Percentiles rank a stretch among this genome's conserved stretches.
Conservation (phyloP, 2,888 invertebrate genomes). For the Cryptophagus acutangulus region DNA sequence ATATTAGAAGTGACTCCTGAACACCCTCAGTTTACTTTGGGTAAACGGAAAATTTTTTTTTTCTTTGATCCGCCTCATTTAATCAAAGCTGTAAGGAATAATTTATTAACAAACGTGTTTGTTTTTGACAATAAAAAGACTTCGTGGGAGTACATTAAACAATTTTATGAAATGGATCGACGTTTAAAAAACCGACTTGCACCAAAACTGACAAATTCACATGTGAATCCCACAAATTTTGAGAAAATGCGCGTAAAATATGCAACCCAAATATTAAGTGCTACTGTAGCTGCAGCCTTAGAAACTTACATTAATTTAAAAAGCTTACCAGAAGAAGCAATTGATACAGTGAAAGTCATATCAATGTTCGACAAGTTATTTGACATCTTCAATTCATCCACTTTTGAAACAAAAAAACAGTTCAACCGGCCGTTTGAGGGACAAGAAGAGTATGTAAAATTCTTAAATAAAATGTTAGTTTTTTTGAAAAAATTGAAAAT, state of each 20-base stretch:
- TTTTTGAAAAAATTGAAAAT: conserved; percentile 12
- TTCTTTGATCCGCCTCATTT: conserved; percentile 17
- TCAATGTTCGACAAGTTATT: conserved; percentile 16
- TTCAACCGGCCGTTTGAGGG: conserved; percentile 13
- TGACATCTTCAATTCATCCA: conserved; percentile 18
- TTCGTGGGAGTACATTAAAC: conserved; percentile 17
- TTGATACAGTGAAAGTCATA: conserved; percentile 14
- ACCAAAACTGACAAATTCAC: conserved; percentile 22
- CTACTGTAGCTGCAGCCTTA: conserved; percentile 19
- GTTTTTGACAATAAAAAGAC: conserved; percentile 11
- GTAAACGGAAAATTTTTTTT: conserved; percentile 8
- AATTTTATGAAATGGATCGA: conserved; percentile 18
- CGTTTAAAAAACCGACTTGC: conserved; percentile 11
- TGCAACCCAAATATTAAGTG: conserved; percentile 23
- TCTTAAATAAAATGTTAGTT: conserved; percentile 11
- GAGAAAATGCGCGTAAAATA: conserved; percentile 23
- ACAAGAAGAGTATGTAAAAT: conserved; percentile 11
- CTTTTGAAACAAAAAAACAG: conserved; percentile 5
- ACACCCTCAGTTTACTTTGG: neutral
- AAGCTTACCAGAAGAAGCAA: conserved; percentile 12
- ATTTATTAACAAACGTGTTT: conserved; percentile 15
- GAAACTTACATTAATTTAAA: conserved; percentile 14
- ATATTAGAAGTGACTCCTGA: neutral
- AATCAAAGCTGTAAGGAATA: conserved; percentile 16
- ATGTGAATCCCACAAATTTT: conserved; percentile 22